phyloP scores from a whole-genome alignment of 2,888 invertebrate species.

The Nysson spinosus region DNA sequence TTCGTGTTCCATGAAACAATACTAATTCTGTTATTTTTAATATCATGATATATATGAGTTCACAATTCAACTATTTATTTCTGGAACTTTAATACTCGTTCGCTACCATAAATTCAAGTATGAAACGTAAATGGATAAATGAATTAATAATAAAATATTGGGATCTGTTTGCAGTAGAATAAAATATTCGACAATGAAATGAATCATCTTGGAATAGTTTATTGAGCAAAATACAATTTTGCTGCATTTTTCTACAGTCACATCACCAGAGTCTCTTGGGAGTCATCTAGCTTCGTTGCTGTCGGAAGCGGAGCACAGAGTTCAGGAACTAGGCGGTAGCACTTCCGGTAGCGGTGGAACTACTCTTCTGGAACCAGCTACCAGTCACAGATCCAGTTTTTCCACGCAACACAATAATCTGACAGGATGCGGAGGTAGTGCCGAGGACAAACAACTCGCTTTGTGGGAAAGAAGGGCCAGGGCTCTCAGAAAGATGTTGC shows the following conservation, averaged over 20 bases:
- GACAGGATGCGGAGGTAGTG: slow-evolving; percentile 84
- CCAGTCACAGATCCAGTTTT: slow-evolving; percentile 71
- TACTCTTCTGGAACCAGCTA: slow-evolving; percentile 67
- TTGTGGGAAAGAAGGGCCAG: slow-evolving; percentile 92
- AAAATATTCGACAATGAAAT: no score
- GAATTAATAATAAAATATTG: no score
- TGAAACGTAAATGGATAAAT: no score
- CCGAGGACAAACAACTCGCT: slow-evolving; percentile 89
- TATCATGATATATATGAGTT: no score
- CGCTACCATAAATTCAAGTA: no score
- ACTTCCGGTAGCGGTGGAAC: slow-evolving; percentile 65
- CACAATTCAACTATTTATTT: no score
- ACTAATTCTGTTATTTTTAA: no score
- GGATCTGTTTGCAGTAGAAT: no score
- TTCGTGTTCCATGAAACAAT: no score
- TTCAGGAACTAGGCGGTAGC: slow-evolving; percentile 86
- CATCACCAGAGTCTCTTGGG: slow-evolving; percentile 85
- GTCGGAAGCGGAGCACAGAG: slow-evolving; percentile 89
- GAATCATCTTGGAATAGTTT: no score
- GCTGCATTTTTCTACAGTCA: slow-evolving; percentile 79
- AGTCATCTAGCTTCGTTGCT: slow-evolving; percentile 87
- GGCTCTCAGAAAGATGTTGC: slow-evolving; percentile 87
- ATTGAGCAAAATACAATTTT: not conserved
- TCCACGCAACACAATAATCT: slow-evolving; percentile 77
- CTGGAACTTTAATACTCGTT: no score